A percentile compares a stretch with the other conserved stretches of the same genome.
phyloP scores from a whole-genome alignment of 1,140 invertebrate genomes.

The Rhagoletis zephyria region DNA sequence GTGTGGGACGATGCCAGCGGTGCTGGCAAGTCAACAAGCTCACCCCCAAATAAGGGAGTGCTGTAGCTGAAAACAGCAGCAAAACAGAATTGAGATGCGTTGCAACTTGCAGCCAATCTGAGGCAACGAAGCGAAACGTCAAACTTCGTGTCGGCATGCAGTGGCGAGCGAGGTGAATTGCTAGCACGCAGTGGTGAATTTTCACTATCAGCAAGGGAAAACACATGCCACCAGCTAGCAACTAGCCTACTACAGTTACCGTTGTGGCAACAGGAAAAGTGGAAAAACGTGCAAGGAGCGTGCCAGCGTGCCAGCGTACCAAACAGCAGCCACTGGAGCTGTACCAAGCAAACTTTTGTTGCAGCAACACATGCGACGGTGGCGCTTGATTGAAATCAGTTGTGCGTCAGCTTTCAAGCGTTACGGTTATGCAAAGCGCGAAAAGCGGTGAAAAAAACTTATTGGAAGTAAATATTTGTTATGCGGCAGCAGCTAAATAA shows the following conservation, averaged over 20 bases:
- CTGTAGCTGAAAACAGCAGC: background rate
- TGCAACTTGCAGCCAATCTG: background rate
- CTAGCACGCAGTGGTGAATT: background rate
- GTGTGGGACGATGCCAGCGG: background rate
- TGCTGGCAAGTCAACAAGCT: background rate
- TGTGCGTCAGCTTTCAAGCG: slow-evolving; percentile 41
- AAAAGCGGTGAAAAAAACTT: background rate
- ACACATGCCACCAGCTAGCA: background rate
- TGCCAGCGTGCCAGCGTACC: background rate
- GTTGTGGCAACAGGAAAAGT: slow-evolving; percentile 2
- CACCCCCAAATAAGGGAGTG: background rate
- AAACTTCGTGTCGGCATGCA: slow-evolving; percentile 26
- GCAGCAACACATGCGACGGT: slow-evolving; percentile 12
- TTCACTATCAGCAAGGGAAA: slow-evolving; percentile 17
- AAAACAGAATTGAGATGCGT: background rate
- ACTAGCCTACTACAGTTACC: background rate
- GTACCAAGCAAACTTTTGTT: background rate
- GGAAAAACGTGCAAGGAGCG: slow-evolving; percentile 18
- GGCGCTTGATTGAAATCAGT: slow-evolving; percentile 7
- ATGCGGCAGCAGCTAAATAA: background rate
- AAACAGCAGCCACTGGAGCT: background rate
- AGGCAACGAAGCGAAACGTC: slow-evolving; percentile 17
- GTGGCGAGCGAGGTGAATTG: background rate
- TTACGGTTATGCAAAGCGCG: slow-evolving; percentile 48
- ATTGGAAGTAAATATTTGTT: background rate